Conservation (phyloP, 2,113 vertebrate genomes). For the Lophura nycthemera region DNA sequence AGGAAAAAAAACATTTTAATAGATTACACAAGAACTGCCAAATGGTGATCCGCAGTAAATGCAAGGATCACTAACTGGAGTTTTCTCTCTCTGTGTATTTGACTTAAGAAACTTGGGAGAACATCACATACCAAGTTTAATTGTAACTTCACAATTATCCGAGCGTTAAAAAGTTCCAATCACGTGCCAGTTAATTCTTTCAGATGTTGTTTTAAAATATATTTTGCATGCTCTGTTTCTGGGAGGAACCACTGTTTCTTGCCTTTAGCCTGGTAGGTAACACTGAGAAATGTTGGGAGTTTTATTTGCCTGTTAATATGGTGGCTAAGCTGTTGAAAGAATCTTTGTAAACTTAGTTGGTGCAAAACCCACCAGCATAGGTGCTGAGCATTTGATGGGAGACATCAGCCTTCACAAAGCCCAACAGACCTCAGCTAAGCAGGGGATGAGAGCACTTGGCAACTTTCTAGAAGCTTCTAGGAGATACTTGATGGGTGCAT, state of each 20-base stretch:
- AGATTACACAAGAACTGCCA: neutral
- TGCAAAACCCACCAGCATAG: neutral
- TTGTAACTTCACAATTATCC: neutral
- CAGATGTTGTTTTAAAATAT: conserved; percentile 26
- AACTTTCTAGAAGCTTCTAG: neutral
- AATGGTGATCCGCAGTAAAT: conserved; percentile 8
- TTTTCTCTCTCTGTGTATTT: neutral
- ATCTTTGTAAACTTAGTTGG: neutral
- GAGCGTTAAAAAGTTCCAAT: neutral
- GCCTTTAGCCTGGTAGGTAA: conserved; percentile 7
- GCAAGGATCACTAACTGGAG: neutral
- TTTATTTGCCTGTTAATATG: neutral
- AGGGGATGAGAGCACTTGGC: neutral
- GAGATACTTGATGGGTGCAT: neutral
- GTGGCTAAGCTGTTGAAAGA: neutral
- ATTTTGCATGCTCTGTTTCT: conserved; percentile 29
- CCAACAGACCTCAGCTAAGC: neutral
- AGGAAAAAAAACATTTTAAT: conserved; percentile 5
- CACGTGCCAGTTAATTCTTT: conserved; percentile 1
- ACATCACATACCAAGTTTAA: neutral
- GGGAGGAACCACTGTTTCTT: neutral
- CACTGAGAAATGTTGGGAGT: neutral
- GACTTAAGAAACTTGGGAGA: neutral
- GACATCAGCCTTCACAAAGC: neutral
- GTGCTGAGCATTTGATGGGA: neutral